Conservation (phyloP, 1,140 invertebrate species). For the Zaprionus camerounensis region DNA sequence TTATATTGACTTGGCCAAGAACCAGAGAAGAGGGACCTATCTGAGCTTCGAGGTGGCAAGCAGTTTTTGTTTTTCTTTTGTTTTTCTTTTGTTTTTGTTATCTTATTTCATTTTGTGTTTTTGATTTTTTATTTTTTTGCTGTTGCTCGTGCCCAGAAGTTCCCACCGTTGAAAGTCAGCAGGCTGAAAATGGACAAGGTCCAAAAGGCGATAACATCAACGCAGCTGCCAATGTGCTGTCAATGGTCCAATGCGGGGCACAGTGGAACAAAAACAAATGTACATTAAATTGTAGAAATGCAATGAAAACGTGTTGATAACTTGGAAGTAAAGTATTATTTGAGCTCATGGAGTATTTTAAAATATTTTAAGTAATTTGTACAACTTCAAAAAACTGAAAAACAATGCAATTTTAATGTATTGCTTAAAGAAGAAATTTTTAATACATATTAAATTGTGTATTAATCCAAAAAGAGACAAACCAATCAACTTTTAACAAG, state of each 20-base stretch:
- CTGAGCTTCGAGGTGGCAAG: conserved; percentile 69
- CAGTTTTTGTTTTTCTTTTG: conserved; percentile 27
- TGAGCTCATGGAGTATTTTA: no score
- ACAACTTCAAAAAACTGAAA: no score
- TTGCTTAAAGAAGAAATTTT: no score
- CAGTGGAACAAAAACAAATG: conserved; percentile 35
- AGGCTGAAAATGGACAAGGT: conserved; percentile 25
- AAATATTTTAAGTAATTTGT: no score
- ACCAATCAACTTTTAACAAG: no score
- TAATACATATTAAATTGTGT: no score
- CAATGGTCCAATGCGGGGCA: conserved; percentile 56
- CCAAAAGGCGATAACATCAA: conserved; percentile 76
- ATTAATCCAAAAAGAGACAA: no score
- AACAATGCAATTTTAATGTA: no score
- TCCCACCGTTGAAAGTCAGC: conserved; percentile 70
- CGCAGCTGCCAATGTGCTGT: conserved; percentile 58
- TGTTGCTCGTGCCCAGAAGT: conserved; percentile 36
- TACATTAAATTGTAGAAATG: no score
- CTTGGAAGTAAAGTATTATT: no score
- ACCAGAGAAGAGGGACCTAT: conserved; percentile 35
- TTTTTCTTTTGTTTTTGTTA: background rate
- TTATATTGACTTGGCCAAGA: conserved; percentile 79
- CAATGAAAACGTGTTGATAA: no score
- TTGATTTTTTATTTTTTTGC: conserved; percentile 9
- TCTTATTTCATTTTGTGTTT: conserved; percentile 9